Evolutionary conservation across 2,888 invertebrate genomes (phyloP).

Genomic region (Drosophila villosipedis): DNA sequence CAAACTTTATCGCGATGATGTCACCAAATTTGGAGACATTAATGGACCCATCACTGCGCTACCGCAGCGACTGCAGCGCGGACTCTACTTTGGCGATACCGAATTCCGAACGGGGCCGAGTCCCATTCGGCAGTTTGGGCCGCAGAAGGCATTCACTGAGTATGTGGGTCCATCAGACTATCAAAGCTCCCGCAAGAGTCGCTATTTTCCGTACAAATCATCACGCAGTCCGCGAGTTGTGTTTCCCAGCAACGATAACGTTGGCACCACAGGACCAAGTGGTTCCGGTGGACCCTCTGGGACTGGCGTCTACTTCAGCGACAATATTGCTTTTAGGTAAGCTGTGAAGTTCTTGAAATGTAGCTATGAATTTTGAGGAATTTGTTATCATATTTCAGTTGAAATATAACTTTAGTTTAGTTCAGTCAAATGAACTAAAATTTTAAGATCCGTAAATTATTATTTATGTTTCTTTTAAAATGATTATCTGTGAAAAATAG

Average conservation of each 20-base stretch:
- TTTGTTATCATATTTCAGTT: neutral
- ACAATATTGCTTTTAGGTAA: slow-evolving; percentile 85
- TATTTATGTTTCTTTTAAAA: neutral
- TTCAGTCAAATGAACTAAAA: neutral
- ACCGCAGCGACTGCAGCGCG: slow-evolving; percentile 82
- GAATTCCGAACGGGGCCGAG: slow-evolving; percentile 79
- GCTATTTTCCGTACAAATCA: slow-evolving; percentile 84
- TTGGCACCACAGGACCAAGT: slow-evolving; percentile 82
- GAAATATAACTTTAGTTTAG: neutral
- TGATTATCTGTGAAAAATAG: neutral
- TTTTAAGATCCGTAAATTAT: neutral
- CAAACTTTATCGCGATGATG: slow-evolving; percentile 84
- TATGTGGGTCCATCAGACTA: slow-evolving; percentile 81
- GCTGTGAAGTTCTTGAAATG: slow-evolving; percentile 17
- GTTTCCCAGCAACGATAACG: slow-evolving; percentile 84
- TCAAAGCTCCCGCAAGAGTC: slow-evolving; percentile 83
- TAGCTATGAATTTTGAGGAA: neutral
- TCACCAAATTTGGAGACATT: slow-evolving; percentile 85
- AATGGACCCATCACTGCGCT: slow-evolving; percentile 85
- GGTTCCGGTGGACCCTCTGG: slow-evolving; percentile 72
- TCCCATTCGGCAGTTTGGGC: slow-evolving; percentile 72
- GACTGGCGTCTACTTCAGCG: slow-evolving; percentile 83
- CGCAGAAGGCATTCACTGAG: slow-evolving; percentile 84
- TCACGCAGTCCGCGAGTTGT: slow-evolving; percentile 85
- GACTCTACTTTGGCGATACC: slow-evolving; percentile 82